phyloP scores from a whole-genome alignment of 2,888 invertebrate genomes.

The Ochropleura plecta region DNA sequence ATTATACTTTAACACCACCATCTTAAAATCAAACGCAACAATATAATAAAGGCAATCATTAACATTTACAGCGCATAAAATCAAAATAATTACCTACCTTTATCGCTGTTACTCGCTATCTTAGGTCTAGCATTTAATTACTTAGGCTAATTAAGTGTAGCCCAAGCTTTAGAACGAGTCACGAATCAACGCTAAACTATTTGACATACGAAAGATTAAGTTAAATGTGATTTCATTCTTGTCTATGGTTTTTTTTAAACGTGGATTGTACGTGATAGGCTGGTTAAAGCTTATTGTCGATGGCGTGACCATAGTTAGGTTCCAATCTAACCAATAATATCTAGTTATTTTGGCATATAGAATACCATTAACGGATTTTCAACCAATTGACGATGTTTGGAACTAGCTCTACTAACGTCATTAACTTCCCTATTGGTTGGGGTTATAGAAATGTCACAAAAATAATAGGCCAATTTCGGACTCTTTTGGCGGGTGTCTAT shows the following conservation, averaged over 20 bases:
- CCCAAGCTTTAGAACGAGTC: slow-evolving; percentile 59
- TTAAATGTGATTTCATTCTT: slow-evolving; percentile 17
- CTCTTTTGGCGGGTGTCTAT: background rate
- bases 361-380: background rate
- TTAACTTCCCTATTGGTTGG: background rate
- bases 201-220: slow-evolving; percentile 15
- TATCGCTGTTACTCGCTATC: slow-evolving; percentile 60
- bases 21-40: slow-evolving; percentile 47
- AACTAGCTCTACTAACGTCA: background rate
- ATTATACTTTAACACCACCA: slow-evolving; percentile 19
- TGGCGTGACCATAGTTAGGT: background rate
- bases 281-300: background rate
- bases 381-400: background rate
- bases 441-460: background rate
- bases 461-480: background rate
- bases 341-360: background rate
- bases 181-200: slow-evolving; percentile 58
- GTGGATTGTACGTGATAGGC: background rate
- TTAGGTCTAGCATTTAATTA: slow-evolving; percentile 64
- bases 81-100: slow-evolving; percentile 67
- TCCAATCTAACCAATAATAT: background rate
- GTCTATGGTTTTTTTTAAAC: slow-evolving; percentile 12
- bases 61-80: slow-evolving; percentile 54
- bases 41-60: slow-evolving; percentile 53
- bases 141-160: slow-evolving; percentile 65